Evolutionary conservation across 2,113 vertebrate genomes (phyloP).

Genomic region (Amphiprion percula): DNA sequence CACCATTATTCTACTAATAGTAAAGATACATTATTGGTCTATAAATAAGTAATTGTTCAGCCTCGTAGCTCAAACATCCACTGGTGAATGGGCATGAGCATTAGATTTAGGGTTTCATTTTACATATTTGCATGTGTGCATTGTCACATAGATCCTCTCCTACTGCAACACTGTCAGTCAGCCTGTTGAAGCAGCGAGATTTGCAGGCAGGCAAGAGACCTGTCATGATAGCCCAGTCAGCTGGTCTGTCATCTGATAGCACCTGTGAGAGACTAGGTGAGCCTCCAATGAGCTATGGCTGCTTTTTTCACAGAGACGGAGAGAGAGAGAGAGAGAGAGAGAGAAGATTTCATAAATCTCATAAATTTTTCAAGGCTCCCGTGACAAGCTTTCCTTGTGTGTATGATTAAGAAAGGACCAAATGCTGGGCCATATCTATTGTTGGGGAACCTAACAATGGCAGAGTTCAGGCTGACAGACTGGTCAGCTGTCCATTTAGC

Average conservation of each 20-base stretch:
- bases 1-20: background rate
- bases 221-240: slow-evolving; percentile 58
- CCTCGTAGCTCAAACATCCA: background rate
- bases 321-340: too few species aligned
- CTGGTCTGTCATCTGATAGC: slow-evolving; percentile 75
- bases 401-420: slow-evolving; percentile 46
- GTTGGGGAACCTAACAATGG: slow-evolving; percentile 38
- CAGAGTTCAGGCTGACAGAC: slow-evolving; percentile 21
- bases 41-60: slow-evolving; percentile 3
- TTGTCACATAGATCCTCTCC: slow-evolving; percentile 31
- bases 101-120: slow-evolving; percentile 25
- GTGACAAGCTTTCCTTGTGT: slow-evolving; percentile 73
- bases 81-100: background rate
- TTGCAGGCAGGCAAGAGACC: slow-evolving; percentile 17
- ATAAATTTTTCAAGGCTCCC: slow-evolving; percentile 80
- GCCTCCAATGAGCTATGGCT: slow-evolving; percentile 13
- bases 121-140: slow-evolving; percentile 32
- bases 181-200: slow-evolving; percentile 35
- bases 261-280: slow-evolving; percentile 45
- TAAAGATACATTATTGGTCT: background rate
- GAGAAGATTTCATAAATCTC: slow-evolving; percentile 51
- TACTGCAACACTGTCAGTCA: slow-evolving; percentile 23
- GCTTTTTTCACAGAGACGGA: slow-evolving; percentile 3
- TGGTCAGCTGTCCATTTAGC: slow-evolving; percentile 17
- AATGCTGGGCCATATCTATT: slow-evolving; percentile 27